phyloP scores from a whole-genome alignment of 2,888 invertebrate genomes.

The Agriopis leucophaearia region DNA sequence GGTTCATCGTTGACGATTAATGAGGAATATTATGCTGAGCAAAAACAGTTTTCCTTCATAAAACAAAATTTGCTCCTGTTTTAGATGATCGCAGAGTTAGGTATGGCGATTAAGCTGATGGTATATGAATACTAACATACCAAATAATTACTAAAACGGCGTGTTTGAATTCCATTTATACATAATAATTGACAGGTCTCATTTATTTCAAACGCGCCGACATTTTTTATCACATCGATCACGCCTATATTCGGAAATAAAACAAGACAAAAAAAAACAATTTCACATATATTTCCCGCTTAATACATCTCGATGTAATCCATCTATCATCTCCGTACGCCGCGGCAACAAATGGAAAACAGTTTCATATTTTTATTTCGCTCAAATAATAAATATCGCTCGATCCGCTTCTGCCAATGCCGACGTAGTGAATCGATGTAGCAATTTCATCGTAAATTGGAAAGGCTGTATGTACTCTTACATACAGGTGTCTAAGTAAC shows the following conservation, averaged over 20 bases:
- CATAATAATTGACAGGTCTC: slow-evolving; percentile 19
- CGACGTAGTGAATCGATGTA: slow-evolving; percentile 53
- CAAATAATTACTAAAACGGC: background rate
- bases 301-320: slow-evolving; percentile 44
- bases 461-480: slow-evolving; percentile 46
- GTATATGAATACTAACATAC: background rate
- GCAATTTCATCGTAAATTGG: slow-evolving; percentile 63
- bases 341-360: slow-evolving; percentile 42
- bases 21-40: background rate
- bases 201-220: slow-evolving; percentile 25
- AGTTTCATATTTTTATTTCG: slow-evolving; percentile 44
- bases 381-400: slow-evolving; percentile 51
- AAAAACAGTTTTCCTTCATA: background rate
- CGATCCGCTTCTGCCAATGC: slow-evolving; percentile 50
- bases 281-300: slow-evolving; percentile 36
- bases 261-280: slow-evolving; percentile 37
- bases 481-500: slow-evolving; percentile 45
- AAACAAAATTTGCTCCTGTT: background rate
- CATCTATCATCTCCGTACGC: slow-evolving; percentile 43
- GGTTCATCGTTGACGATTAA: too few relatives aligned
- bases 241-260: slow-evolving; percentile 30
- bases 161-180: background rate
- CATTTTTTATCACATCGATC: slow-evolving; percentile 27
- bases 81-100: background rate
- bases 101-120: background rate